Evolutionary conservation across 1,140 invertebrate genomes (phyloP).

Genomic region (Atta cephalotes): DNA sequence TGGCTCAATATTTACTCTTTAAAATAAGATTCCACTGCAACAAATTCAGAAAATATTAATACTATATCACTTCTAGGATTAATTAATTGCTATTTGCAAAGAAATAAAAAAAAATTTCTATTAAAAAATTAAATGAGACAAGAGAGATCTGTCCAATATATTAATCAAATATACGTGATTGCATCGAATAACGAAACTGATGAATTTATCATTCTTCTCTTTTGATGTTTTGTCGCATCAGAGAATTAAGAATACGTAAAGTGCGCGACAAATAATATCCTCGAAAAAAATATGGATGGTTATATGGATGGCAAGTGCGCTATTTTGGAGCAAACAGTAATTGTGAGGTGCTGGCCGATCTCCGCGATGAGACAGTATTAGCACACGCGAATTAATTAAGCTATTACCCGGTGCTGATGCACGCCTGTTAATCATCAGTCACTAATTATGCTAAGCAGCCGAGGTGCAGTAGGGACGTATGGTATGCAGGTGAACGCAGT

Average conservation of each 20-base stretch:
- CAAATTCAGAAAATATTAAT: too few relatives aligned
- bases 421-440: constrained; percentile 69
- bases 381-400: constrained; percentile 71
- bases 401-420: constrained; percentile 46
- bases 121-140: background rate
- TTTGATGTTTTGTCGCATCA: background rate
- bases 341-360: constrained; percentile 31
- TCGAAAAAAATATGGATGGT: background rate
- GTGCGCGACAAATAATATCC: background rate
- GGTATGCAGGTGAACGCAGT: constrained; percentile 64
- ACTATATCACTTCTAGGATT: too few relatives aligned
- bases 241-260: background rate
- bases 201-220: background rate
- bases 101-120: background rate
- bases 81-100: background rate
- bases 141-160: background rate
- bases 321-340: constrained; percentile 37
- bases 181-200: background rate
- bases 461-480: constrained; percentile 28
- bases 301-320: background rate
- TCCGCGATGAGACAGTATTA: constrained; percentile 37
- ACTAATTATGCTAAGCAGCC: constrained; percentile 65
- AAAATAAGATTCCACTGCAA: too few relatives aligned
- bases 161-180: background rate
- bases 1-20: too few relatives aligned